These are phyloP conservation scores for Heliopora coerulea DNA, from an alignment of 92 coral and sea anemone species.

Conservation along the genomic window DNA sequence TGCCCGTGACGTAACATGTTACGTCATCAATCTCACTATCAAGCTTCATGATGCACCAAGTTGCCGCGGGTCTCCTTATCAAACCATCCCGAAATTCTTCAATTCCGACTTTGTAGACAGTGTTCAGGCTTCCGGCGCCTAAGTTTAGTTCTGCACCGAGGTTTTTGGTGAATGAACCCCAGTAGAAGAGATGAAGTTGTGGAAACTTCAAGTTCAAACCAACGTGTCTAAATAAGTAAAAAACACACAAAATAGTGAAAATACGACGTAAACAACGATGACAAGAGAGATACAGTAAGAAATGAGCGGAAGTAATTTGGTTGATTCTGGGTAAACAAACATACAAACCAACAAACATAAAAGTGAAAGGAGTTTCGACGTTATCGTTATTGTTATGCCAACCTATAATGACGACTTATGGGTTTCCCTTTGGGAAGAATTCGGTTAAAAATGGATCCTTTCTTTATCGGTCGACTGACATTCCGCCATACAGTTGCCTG, in stretches of 20 bases:
- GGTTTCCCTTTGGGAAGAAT: slow-evolving; percentile 60
- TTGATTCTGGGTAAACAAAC: not conserved
- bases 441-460: slow-evolving; percentile 75
- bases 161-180: slow-evolving; percentile 96
- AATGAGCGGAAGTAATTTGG: not conserved
- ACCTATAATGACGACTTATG: slow-evolving; percentile 93
- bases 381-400: slow-evolving; percentile 14
- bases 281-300: not conserved
- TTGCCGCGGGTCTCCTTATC: slow-evolving; percentile 81
- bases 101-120: slow-evolving; percentile 72
- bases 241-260: not conserved
- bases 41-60: slow-evolving; percentile 88
- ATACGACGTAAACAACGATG: not conserved
- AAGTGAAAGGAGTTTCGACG: not conserved
- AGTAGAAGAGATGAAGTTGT: slow-evolving; percentile 76
- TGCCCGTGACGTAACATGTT: slow-evolving; percentile 94
- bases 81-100: slow-evolving; percentile 77
- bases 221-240: slow-evolving; percentile 57
- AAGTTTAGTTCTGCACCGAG: slow-evolving; percentile 84
- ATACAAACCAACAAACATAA: not conserved
- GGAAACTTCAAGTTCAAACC: slow-evolving; percentile 86
- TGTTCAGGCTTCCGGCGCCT: slow-evolving; percentile 72
- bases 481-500: slow-evolving; percentile 81
- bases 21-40: slow-evolving; percentile 78
- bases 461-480: slow-evolving; percentile 90